These are phyloP conservation scores for Uropsilus gracilis DNA, from an alignment of 2,113 vertebrate species.

Conservation along the genomic window DNA sequence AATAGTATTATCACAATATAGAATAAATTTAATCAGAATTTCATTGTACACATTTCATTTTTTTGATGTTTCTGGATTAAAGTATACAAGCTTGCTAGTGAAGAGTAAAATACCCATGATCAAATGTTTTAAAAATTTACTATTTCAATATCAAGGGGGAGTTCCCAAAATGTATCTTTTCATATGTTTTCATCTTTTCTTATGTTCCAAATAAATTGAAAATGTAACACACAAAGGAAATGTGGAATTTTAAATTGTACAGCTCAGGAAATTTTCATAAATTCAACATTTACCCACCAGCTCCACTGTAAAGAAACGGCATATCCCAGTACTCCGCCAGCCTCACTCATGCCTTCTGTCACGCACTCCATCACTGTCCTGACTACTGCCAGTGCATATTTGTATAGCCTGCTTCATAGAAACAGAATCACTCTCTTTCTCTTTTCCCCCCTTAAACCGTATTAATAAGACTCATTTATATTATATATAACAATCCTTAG, in stretches of 20 bases:
- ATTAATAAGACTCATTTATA: neutral
- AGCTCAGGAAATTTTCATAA: neutral
- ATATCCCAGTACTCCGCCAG: neutral
- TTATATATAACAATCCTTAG: neutral
- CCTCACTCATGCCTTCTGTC: too few relatives aligned
- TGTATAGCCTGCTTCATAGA: neutral
- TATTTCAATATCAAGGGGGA: neutral
- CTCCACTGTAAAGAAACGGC: neutral
- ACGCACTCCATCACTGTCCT: neutral
- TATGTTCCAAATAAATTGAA: conserved; percentile 26
- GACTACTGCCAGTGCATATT: neutral
- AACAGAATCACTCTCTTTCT: neutral
- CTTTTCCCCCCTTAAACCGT: neutral
- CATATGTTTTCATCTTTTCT: too few relatives aligned
- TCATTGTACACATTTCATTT: neutral
- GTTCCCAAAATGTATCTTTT: neutral
- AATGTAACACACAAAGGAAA: conserved; percentile 13
- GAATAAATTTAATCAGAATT: conserved; percentile 31
- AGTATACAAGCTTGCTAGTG: neutral
- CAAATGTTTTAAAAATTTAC: neutral
- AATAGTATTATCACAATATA: neutral
- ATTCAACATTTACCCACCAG: neutral
- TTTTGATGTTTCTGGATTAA: neutral
- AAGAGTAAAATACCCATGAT: neutral
- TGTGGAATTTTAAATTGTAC: neutral